Conservation (phyloP, 2,113 vertebrate species). For the Ceyx cyanopectus region DNA sequence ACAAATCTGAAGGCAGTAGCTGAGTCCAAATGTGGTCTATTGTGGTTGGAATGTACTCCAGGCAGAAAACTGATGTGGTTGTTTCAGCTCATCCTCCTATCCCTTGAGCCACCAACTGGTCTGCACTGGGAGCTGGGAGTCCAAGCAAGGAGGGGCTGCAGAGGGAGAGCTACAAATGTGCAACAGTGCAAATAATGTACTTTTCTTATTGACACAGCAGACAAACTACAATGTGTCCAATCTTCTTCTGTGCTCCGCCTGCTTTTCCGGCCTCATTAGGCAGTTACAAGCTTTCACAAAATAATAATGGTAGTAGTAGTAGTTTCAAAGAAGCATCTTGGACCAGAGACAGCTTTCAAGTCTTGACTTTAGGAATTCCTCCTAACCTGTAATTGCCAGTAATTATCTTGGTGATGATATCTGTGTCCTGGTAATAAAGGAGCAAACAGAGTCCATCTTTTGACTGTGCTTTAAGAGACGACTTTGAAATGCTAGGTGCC, state of each 20-base stretch:
- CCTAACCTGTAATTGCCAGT: slow-evolving; percentile 53
- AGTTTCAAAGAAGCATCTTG: slow-evolving; percentile 3
- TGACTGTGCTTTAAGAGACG: neutral
- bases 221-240: fast-evolving
- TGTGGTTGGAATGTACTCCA: neutral
- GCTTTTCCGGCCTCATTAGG: neutral
- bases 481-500: slow-evolving; percentile 6
- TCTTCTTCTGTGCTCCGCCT: neutral
- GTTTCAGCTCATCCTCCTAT: fast-evolving
- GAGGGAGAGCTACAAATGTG: neutral
- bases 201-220: neutral
- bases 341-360: slow-evolving; percentile 37
- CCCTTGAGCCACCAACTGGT: neutral
- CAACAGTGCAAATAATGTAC: neutral
- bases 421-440: neutral
- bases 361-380: slow-evolving; percentile 35
- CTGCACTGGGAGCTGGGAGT: neutral
- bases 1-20: neutral
- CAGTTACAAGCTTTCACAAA: neutral
- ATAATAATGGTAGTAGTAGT: neutral
- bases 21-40: neutral
- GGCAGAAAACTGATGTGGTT: fast-evolving
- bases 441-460: neutral
- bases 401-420: slow-evolving; percentile 53
- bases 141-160: fast-evolving